Evolutionary conservation across 2,113 vertebrate species (phyloP), one percentile per base, ranked within the genome.

Genomic region (Labrus mixtus): DNA sequence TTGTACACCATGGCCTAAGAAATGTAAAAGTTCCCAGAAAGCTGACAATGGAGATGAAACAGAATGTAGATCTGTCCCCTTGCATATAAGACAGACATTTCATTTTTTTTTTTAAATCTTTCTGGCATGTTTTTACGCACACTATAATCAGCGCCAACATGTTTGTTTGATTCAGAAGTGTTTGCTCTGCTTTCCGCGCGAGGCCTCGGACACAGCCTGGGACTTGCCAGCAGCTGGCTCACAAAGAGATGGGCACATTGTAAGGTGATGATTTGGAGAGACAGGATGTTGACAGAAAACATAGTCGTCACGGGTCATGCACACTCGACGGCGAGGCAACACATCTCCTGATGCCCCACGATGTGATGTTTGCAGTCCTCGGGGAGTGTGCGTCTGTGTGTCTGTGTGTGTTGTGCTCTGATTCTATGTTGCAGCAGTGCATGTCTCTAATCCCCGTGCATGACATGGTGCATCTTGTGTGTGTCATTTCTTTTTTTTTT

Each of bases 241-340:
- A 60, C 56, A 64, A 76, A 68, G 65, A 73, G 73, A 53, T 51
- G 58, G 19, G 63, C 62, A n/a, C 62, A 11, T 3, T 25, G 60
- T 2, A 2, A 82, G 82, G 78, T 57, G 82, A 78, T 85, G 78
- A 87, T 91, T 61, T 72, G 68, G 54, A 81, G 69, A 81, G 89
- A 90, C 81, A 88, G 78, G 82, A 89, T 87, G 87, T 68, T 87
- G 82, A 89, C 89, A 80, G 83, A 63, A 65, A 88, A 78, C 79
- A 66, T 33, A 62, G 81, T 59, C 57, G 45, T 83, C 84, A 78
- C 66, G 17, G 89, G 85, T 90, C 87, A 87, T 76, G 74, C 63
- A 19, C 71, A 70, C 78, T 86, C 77, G 9, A 22, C 41, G 7
- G 73, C 66, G 60, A 73, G 87, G 78, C 87, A 87, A 82, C 90